Percentiles rank a stretch among this genome's conserved stretches.
phyloP scores from a whole-genome alignment of 2,113 vertebrate species.

The Theropithecus gelada region DNA sequence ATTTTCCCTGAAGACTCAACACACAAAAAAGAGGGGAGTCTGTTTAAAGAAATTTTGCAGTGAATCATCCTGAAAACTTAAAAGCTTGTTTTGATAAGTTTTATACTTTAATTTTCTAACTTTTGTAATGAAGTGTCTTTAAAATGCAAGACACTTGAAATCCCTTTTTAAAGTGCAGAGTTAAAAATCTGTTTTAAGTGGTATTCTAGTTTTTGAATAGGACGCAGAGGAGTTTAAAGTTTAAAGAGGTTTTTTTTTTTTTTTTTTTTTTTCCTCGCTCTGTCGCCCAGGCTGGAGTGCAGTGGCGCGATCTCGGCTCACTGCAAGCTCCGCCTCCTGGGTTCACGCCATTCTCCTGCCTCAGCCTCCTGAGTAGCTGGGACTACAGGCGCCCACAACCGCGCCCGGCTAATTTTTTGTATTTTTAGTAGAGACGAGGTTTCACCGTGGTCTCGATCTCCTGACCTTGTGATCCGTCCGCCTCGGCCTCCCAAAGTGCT shows the following conservation, averaged over 20 bases:
- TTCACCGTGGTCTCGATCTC: too few relatives aligned
- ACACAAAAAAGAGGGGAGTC: background rate
- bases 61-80: background rate
- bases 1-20: background rate
- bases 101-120: conserved; percentile 18
- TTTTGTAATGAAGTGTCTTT: background rate
- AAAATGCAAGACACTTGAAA: background rate
- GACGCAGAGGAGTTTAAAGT: background rate
- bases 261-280: too few relatives aligned
- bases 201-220: background rate
- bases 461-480: too few relatives aligned
- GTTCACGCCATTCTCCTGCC: too few relatives aligned
- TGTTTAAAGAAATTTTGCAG: background rate
- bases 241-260: background rate
- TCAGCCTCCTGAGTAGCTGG: too few relatives aligned
- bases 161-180: background rate
- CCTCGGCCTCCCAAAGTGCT: too few relatives aligned
- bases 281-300: too few relatives aligned
- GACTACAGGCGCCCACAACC: too few relatives aligned
- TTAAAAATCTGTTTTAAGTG: conserved; percentile 18
- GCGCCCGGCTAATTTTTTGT: too few relatives aligned
- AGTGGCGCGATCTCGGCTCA: too few relatives aligned
- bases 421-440: too few relatives aligned
- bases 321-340: too few relatives aligned
- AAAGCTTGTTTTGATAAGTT: conserved; percentile 6